These are phyloP conservation scores for Bugula neritina DNA, from an alignment of 2,888 invertebrate genomes.

Conservation along the genomic window DNA sequence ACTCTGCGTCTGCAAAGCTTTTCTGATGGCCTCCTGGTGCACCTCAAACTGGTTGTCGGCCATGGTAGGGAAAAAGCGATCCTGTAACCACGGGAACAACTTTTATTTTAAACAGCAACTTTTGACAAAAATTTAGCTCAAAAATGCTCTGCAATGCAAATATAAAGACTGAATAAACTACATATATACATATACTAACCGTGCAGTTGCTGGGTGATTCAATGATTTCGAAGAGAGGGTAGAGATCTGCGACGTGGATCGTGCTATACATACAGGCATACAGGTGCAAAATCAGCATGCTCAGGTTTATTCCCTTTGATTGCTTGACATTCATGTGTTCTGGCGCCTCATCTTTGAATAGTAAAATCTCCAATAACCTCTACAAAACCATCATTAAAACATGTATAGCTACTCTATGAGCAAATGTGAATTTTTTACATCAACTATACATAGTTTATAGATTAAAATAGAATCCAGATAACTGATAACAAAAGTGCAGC, in stretches of 20 bases:
- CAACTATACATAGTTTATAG: too few relatives aligned
- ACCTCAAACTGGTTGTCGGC: conserved; percentile 24
- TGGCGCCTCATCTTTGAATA: not conserved
- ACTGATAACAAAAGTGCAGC: too few relatives aligned
- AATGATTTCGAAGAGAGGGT: conserved; percentile 15
- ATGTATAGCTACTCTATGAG: too few relatives aligned
- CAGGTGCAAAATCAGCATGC: conserved; percentile 1
- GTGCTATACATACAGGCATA: not conserved
- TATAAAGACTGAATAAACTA: too few relatives aligned
- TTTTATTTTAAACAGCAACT: too few relatives aligned
- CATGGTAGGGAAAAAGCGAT: not conserved
- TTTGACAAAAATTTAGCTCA: too few relatives aligned
- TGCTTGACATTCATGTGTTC: not conserved
- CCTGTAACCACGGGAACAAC: not conserved
- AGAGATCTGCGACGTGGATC: not conserved
- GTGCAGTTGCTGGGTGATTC: too few relatives aligned
- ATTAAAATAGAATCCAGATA: too few relatives aligned
- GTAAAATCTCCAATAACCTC: not conserved
- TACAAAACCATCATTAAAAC: too few relatives aligned
- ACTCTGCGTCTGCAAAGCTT: not conserved
- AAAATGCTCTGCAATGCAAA: too few relatives aligned
- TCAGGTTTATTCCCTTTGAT: conserved; percentile 10
- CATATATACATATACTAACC: too few relatives aligned
- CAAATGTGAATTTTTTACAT: too few relatives aligned
- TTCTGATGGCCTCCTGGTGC: conserved; percentile 5